phyloP scores from a whole-genome alignment of 2,113 vertebrate genomes.

The Procavia capensis region DNA sequence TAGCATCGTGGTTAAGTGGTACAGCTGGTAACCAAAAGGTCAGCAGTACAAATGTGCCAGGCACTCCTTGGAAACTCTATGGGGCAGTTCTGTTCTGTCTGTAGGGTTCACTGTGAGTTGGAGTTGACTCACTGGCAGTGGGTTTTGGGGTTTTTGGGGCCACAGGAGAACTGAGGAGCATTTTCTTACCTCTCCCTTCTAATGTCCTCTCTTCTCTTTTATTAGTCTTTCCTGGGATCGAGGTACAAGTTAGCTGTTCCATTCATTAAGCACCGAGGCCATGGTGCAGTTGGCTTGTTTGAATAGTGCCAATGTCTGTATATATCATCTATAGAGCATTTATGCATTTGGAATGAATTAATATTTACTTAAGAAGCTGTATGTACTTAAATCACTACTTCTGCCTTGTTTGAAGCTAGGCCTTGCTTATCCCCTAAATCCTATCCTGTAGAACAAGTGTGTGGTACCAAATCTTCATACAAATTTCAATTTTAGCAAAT shows the following conservation, averaged over 20 bases:
- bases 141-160: no score
- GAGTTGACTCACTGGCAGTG: no score
- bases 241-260: neutral
- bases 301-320: neutral
- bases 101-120: no score
- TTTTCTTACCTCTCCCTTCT: neutral
- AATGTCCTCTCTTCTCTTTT: neutral
- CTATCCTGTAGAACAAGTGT: neutral
- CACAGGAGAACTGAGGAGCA: neutral
- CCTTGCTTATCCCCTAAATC: neutral
- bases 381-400: neutral
- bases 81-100: no score
- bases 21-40: no score
- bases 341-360: neutral
- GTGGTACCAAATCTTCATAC: neutral
- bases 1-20: no score
- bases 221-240: neutral
- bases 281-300: neutral
- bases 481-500: neutral
- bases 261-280: neutral
- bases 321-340: neutral
- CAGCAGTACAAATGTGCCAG: no score
- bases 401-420: neutral
- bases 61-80: no score
- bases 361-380: constrained; percentile 27